phyloP scores from a whole-genome alignment of 2,888 invertebrate species.

The Malachius bipustulatus region DNA sequence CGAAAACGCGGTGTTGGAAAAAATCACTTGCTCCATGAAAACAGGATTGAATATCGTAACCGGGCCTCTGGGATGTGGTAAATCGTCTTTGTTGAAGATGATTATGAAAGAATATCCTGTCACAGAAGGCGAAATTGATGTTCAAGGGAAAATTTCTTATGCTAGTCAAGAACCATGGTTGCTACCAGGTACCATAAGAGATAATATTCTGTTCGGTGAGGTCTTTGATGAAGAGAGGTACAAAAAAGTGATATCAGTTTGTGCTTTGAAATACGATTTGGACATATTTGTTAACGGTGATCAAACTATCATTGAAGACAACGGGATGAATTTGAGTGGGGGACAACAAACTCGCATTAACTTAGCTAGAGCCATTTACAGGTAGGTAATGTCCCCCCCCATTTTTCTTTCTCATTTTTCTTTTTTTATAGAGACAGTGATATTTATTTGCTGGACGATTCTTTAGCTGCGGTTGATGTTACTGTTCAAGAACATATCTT shows the following conservation, averaged over 20 bases:
- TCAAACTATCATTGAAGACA: constrained; percentile 60
- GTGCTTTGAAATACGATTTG: constrained; percentile 52
- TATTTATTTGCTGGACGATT: constrained; percentile 15
- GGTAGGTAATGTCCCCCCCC: too few species aligned
- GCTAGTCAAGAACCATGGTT: too few species aligned
- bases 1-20: constrained; percentile 24
- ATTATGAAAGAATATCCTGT: constrained; percentile 29
- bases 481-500: constrained; percentile 12
- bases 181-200: constrained; percentile 44
- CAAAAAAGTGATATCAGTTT: constrained; percentile 45
- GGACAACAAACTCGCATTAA: too few species aligned
- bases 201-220: constrained; percentile 64
- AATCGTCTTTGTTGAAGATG: constrained; percentile 33
- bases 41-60: constrained; percentile 40
- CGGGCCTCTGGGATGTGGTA: constrained; percentile 52
- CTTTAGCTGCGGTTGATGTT: constrained; percentile 10
- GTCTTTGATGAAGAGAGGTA: constrained; percentile 42
- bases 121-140: constrained; percentile 27
- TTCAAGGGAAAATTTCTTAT: too few species aligned
- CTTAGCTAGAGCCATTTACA: constrained; percentile 57
- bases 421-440: constrained; percentile 14
- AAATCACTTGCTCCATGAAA: constrained; percentile 32
- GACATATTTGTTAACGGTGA: constrained; percentile 61
- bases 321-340: constrained; percentile 59
- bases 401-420: too few species aligned